Evolutionary conservation across 2,113 vertebrate genomes (phyloP), one percentile per base, ranked within the genome.

Genomic region (Mionectes macconnelli): DNA sequence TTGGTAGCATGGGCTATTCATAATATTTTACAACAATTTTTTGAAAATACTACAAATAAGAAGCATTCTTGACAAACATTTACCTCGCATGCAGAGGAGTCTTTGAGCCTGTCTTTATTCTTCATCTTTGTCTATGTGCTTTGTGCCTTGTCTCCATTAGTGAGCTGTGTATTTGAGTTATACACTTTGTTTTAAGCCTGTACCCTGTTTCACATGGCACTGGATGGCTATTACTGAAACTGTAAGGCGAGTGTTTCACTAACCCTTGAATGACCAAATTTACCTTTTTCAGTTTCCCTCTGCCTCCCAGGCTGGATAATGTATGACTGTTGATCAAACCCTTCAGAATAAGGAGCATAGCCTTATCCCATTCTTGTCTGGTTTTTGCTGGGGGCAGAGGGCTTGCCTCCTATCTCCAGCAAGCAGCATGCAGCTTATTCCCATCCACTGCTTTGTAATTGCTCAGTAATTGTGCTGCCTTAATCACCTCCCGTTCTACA

Each of bases 391-490:
- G 21, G n/a, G 69, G 35, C 6, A 78, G n/a, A 77, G 57, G 27
- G 28, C 59, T 94, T 67, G 25, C 49, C 42, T 87, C 30, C 89
- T 93, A 77, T 97, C 90, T 96, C 66, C 39, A 87, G 88, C 68
- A 62, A 74, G 55, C 92, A 94, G 94, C 68, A 45, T 70, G 50
- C 92, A 92, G 85, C 33, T 94, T 77, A 87, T 77, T 95, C 93
- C 79, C 80, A 85, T 90, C 70, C 57, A 49, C 81, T 82, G 69
- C 75, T 89, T 93, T 80, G 83, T 88, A 88, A 83, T 86, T 93
- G 93, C 78, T 87, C 75, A 74, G 9, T 93, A 93, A 91, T 74
- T 94, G 82, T 81, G 60, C 60, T 88, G 87, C 44, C 53, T 82
- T 93, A 94, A 95, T 96, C 69, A 0, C 40, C 88, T 89, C 74